These are phyloP conservation scores for Crypturellus tataupa DNA, from an alignment of 2,797 vertebrate genomes.

Conservation along the genomic window DNA sequence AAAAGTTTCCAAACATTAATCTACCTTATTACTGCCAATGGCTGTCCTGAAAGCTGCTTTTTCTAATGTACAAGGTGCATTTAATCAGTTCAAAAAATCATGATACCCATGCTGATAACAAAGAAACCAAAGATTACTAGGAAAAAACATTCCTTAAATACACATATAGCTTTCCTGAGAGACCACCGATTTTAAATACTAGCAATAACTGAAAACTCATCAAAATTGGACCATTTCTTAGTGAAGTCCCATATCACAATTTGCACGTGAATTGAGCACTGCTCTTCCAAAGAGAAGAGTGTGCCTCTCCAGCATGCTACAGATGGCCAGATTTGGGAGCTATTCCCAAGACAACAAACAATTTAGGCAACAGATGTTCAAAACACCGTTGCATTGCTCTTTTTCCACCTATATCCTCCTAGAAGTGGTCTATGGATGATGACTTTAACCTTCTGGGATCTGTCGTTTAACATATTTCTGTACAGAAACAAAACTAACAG, in stretches of 20 bases:
- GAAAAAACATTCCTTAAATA: neutral
- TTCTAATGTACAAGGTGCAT: neutral
- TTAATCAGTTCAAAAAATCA: neutral
- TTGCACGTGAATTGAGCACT: neutral
- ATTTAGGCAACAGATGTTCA: neutral
- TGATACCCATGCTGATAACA: neutral
- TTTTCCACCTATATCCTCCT: neutral
- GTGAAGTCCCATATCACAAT: neutral
- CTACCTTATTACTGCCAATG: neutral
- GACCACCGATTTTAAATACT: neutral
- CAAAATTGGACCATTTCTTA: neutral
- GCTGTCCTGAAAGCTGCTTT: neutral
- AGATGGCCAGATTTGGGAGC: neutral
- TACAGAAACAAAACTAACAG: neutral
- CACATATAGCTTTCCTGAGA: neutral
- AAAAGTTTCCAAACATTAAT: too few species aligned
- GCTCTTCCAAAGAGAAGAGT: neutral
- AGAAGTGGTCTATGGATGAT: neutral
- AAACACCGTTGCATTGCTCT: neutral
- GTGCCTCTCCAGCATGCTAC: rapidly evolving
- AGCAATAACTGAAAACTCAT: neutral
- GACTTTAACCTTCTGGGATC: neutral
- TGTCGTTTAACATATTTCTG: neutral
- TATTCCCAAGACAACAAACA: neutral
- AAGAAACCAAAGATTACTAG: neutral